These are phyloP conservation scores for Melopsittacus undulatus DNA, from an alignment of 2,797 vertebrate genomes.

Conservation along the genomic window DNA sequence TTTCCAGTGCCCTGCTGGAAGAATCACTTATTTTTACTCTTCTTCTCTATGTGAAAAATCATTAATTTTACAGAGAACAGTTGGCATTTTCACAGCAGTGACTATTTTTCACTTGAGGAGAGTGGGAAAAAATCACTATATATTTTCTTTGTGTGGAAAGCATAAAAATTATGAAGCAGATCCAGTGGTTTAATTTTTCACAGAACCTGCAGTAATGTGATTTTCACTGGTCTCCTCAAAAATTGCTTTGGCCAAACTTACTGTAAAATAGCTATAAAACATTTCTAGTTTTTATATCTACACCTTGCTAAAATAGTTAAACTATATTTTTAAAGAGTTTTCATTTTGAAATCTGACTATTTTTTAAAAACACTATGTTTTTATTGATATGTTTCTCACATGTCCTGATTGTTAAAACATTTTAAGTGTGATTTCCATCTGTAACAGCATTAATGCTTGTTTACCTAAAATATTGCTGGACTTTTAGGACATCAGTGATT, in stretches of 20 bases:
- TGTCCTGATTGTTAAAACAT: not conserved
- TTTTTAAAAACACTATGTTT: not conserved
- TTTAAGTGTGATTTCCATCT: not conserved
- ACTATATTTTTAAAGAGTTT: not conserved
- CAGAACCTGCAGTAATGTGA: conserved; percentile 5
- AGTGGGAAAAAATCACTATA: conserved; percentile 9
- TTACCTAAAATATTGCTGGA: not conserved
- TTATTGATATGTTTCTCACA: not conserved
- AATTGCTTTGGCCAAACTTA: not conserved
- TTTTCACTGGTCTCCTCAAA: conserved; percentile 39
- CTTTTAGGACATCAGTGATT: not conserved
- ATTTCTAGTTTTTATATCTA: not conserved
- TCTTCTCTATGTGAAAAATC: conserved; percentile 31
- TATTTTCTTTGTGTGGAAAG: conserved; percentile 43
- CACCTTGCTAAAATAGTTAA: not conserved
- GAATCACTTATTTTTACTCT: conserved; percentile 44
- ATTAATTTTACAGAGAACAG: conserved; percentile 37
- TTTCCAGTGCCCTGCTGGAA: not conserved
- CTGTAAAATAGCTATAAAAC: not conserved
- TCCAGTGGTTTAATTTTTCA: conserved; percentile 43
- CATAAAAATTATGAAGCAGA: conserved; percentile 18
- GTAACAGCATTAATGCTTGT: not conserved
- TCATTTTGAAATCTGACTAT: not conserved
- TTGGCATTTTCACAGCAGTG: conserved; percentile 48
- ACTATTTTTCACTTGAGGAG: conserved; percentile 46